Conservation (phyloP, 2,888 invertebrate genomes). For the Chrysina gloriosa region DNA sequence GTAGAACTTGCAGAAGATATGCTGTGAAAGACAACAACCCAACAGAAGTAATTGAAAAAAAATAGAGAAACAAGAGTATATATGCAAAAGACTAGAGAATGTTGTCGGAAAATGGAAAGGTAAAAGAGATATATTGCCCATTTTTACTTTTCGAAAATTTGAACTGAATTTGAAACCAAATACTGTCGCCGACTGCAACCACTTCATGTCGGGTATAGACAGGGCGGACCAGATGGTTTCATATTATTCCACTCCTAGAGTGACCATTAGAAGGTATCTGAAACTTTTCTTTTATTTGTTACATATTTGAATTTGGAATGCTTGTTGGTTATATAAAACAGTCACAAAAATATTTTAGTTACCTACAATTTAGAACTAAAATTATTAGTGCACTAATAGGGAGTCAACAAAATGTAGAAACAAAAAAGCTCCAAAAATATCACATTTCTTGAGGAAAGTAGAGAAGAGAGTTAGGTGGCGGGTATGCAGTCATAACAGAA, state of each 20-base stretch:
- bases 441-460: slow-evolving; percentile 29
- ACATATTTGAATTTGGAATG: slow-evolving; percentile 37
- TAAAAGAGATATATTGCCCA: too few species aligned
- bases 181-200: slow-evolving; percentile 17
- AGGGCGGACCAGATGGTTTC: slow-evolving; percentile 33
- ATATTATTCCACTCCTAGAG: slow-evolving; percentile 33
- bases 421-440: slow-evolving; percentile 23
- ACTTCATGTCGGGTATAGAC: slow-evolving; percentile 27
- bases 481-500: slow-evolving; percentile 26
- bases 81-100: too few species aligned
- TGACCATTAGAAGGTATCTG: slow-evolving; percentile 30
- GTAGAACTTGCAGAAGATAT: slow-evolving; percentile 36
- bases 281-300: slow-evolving; percentile 20
- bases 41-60: slow-evolving; percentile 29
- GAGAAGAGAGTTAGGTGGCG: slow-evolving; percentile 9
- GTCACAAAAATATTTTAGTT: slow-evolving; percentile 25
- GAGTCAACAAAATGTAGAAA: neutral
- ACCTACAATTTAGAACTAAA: slow-evolving; percentile 29
- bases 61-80: too few species aligned
- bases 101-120: too few species aligned
- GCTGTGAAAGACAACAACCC: slow-evolving; percentile 25
- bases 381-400: neutral
- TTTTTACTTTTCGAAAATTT: too few species aligned
- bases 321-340: slow-evolving; percentile 28
- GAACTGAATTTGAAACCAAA: too few species aligned